Conservation (phyloP, 1,140 invertebrate genomes). For the Microplitis mediator region DNA sequence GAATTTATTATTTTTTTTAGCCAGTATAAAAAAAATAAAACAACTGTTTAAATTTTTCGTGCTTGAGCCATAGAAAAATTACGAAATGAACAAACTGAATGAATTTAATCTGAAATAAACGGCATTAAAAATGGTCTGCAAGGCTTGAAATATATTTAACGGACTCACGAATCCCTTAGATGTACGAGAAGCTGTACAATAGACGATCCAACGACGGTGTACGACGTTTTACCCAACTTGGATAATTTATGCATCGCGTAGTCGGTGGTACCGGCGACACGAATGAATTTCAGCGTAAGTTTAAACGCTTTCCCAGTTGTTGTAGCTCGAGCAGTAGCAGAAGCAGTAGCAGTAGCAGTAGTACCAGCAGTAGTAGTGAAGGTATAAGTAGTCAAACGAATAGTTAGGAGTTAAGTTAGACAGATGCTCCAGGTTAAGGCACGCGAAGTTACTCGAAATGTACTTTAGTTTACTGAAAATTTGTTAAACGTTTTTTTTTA, state of each 20-base stretch:
- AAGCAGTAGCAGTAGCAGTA: neutral
- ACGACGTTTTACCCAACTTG: constrained; percentile 27
- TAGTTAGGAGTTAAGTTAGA: constrained; percentile 30
- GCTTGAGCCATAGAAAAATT: too few species aligned
- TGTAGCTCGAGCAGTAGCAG: neutral
- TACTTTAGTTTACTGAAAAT: too few species aligned
- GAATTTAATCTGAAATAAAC: neutral
- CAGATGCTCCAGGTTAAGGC: constrained; percentile 32
- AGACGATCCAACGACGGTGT: neutral
- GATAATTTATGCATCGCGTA: constrained; percentile 43
- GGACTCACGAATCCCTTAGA: neutral
- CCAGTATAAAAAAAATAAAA: neutral
- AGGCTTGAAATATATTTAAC: neutral
- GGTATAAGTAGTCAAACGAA: constrained; percentile 32
- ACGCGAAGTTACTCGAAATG: constrained; percentile 2
- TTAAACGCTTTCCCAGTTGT: constrained; percentile 39
- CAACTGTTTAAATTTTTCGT: too few species aligned
- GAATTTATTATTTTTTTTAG: too few species aligned
- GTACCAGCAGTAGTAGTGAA: neutral
- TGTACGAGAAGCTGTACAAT: neutral
- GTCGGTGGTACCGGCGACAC: constrained; percentile 39
- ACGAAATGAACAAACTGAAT: too few species aligned
- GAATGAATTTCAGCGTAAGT: constrained; percentile 46
- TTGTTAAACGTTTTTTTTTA: too few species aligned
- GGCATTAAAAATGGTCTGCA: neutral